These are phyloP conservation scores for Zonitis immaculata DNA, from an alignment of 2,888 invertebrate genomes.

Conservation along the genomic window DNA sequence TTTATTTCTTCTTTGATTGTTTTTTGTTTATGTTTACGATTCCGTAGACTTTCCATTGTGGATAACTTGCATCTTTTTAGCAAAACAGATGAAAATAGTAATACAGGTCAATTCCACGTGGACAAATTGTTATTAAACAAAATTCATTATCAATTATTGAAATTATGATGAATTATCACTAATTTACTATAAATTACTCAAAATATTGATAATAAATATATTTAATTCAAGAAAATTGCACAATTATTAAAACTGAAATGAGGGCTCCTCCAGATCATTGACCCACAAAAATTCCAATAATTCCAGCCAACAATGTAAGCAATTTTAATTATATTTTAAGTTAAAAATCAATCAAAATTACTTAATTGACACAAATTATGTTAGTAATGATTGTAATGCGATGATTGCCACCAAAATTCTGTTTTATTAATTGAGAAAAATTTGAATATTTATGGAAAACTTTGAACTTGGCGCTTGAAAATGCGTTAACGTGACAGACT, in stretches of 20 bases:
- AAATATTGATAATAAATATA: not conserved
- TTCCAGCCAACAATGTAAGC: not conserved
- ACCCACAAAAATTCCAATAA: not conserved
- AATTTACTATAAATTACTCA: not conserved
- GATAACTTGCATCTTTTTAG: not conserved
- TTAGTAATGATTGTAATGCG: too few species aligned
- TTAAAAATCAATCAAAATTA: too few species aligned
- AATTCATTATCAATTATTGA: too few species aligned
- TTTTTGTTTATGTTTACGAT: conserved; percentile 20
- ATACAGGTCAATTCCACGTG: not conserved
- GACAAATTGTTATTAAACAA: too few species aligned
- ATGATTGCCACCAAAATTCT: too few species aligned
- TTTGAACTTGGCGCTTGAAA: too few species aligned
- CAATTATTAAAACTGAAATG: not conserved
- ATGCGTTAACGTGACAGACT: too few species aligned
- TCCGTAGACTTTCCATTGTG: conserved; percentile 22
- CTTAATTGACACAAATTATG: too few species aligned
- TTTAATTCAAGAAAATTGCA: not conserved
- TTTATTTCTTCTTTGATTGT: conserved; percentile 18
- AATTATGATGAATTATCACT: too few species aligned
- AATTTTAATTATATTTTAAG: too few species aligned
- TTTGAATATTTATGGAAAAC: too few species aligned
- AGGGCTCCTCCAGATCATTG: not conserved
- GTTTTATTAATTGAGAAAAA: too few species aligned
- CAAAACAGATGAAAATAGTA: not conserved